Evolutionary conservation across 2,113 vertebrate genomes (phyloP), one percentile per base, ranked within the genome.

Genomic region (Manacus vitellinus): DNA sequence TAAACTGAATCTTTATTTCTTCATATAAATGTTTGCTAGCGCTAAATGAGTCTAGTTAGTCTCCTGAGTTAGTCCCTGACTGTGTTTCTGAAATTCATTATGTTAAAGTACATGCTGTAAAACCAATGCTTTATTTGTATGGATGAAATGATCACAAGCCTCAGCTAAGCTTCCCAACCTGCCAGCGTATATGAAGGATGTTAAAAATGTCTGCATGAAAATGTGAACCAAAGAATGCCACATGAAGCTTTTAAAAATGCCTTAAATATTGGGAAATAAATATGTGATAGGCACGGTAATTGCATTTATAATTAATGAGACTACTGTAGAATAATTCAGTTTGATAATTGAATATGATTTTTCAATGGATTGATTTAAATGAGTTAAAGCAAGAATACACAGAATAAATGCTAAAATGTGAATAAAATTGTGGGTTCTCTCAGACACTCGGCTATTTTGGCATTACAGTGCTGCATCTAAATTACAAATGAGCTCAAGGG

Each of bases 81-180:
- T 85, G 16, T 41, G 5, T 62, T 96, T 88, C 80, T 78, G 61
- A 94, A 92, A 74, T 94, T 94, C 41, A 71, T 85, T 81, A 44
- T 83, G 43, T 83, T 71, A 93, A 88, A 82, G 39, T 79, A 31
- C 58, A 65, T 62, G 24, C 56, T 85, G n/a, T 81, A 91, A 93
- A 92, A 86, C 23, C 16, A 66, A 22, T 49, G 31, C 16, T 96
- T 91, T 91, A 56, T 93, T 95, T 96, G 58, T 86, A 95, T 84
- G 88, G 80, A 95, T 86, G 49, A 94, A 94, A 94, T 79, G 30
- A 94, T 94, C 91, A 91, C 49, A 74, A 88, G 28, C 15, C 39
- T 59, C 33, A 55, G 52, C 44, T 92, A 94, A 94, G 63, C 33
- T 94, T 94, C 55, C 22, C 30, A 78, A 47, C 54, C 43, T 79